Evolutionary conservation across 2,888 invertebrate genomes (phyloP), one percentile per base, ranked within the genome.

Genomic region (Acrobeloides nanus): DNA sequence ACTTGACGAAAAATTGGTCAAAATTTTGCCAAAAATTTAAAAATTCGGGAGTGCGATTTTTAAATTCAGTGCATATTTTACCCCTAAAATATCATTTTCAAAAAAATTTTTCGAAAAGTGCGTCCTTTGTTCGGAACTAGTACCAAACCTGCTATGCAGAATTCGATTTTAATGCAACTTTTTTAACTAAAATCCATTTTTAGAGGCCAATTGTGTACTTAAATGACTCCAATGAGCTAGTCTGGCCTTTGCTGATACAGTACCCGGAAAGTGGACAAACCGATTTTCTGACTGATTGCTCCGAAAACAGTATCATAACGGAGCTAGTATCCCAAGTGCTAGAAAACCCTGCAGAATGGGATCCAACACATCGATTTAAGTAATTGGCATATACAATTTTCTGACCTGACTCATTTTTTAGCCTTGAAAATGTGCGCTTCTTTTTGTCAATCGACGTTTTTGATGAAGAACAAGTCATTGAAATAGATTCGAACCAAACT

Each of bases 261-360:
- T 70, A 70, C 44, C 64, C 67, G 10, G 61, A 67, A 54, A 51
- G 48, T n/a, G 65, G 64, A 49, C 82, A 85, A 65, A 85, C 87
- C 39, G 93, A 95, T 75, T 86, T 89, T 63, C 81, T 93, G 32
- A 83, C 85, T 74, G 81, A 81, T 48, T 86, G 89, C 68, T 80
- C 54, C 18, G 72, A 72, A 42, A 38, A 41, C 6, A 50, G 53
- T 10, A 34, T 48, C 1, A 29, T 84, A 64, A 50, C 67, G 21
- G 81, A 82, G 39, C 81, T 83, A 46, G 68, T 85, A n/a, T 75
- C 78, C 31, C 81, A 82, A 61, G 69, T 70, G 17, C 47, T 66
- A 48, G 63, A 24, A 4, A 38, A 43, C 79, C 80, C 81, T 25
- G 80, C 84, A 3, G 80, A 80, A 0, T 87, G 86, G 84, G 89